Percentiles rank a stretch among this genome's conserved stretches.
Evolutionary conservation across 2,113 vertebrate species (phyloP).

Genomic region (Cynocephalus volans): DNA sequence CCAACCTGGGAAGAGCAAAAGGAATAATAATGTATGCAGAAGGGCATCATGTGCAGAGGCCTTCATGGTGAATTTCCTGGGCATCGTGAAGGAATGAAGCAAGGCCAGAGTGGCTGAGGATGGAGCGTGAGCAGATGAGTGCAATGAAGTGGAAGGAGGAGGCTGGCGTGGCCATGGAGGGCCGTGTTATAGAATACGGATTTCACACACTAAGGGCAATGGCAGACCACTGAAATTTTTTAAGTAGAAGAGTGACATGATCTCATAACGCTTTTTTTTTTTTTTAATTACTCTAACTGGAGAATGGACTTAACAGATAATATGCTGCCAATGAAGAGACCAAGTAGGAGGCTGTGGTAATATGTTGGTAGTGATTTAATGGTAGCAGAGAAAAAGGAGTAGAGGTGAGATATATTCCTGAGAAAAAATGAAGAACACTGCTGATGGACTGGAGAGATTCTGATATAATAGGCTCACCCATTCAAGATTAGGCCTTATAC

Average conservation of each 20-base stretch:
- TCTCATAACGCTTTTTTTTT: neutral
- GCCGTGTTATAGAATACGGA: neutral
- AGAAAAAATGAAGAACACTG: neutral
- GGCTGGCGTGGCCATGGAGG: fast-evolving
- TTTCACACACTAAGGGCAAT: neutral
- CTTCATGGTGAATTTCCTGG: neutral
- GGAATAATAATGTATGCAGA: neutral
- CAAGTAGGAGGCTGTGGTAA: neutral
- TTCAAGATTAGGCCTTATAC: neutral
- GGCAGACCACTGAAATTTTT: neutral
- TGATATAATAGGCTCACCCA: neutral
- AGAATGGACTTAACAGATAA: neutral
- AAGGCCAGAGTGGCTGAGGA: neutral
- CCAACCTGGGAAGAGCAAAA: neutral
- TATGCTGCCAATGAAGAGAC: neutral
- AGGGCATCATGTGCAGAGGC: neutral
- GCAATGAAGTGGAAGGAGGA: neutral
- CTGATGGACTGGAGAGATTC: neutral
- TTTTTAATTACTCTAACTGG: neutral
- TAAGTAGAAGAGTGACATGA: neutral
- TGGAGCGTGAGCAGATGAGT: neutral
- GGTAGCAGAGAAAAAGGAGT: neutral
- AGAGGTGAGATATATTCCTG: neutral
- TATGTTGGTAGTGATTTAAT: fast-evolving
- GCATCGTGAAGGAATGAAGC: neutral